Evolutionary conservation across 1,140 invertebrate genomes (phyloP).

Genomic region (Drosophila obscura): DNA sequence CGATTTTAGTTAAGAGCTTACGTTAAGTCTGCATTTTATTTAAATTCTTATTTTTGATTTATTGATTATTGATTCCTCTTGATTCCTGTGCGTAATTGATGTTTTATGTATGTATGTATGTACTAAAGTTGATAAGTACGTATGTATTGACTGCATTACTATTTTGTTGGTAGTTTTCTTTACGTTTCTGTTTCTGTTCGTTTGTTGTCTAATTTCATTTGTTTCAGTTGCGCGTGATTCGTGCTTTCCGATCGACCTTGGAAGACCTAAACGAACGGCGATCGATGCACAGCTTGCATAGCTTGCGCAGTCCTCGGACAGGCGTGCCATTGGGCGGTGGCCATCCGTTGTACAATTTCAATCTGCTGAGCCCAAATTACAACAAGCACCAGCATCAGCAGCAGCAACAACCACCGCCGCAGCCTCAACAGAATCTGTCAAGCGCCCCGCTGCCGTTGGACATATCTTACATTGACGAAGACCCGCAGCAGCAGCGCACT

Average conservation of each 20-base stretch:
- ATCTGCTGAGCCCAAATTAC: conserved; percentile 72
- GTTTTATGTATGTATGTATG: conserved; percentile 11
- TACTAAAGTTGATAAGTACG: conserved; percentile 19
- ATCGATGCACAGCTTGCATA: conserved; percentile 98
- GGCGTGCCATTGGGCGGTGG: conserved; percentile 41
- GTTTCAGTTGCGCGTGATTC: conserved; percentile 99
- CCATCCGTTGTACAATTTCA: conserved; percentile 75
- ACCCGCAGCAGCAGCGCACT: conserved; percentile 85
- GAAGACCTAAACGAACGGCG: conserved; percentile 99
- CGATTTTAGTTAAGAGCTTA: not conserved
- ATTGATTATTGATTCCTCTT: too few species aligned
- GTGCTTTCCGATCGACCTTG: conserved; percentile 99
- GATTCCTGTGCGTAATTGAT: too few species aligned
- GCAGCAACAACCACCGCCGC: conserved; percentile 33
- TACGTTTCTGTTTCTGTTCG: conserved; percentile 74
- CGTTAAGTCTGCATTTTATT: not conserved
- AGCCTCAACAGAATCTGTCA: conserved; percentile 37
- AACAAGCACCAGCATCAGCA: conserved; percentile 55
- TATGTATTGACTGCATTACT: conserved; percentile 43
- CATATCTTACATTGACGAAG: conserved; percentile 96
- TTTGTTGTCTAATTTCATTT: conserved; percentile 86
- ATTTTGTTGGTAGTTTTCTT: conserved; percentile 61
- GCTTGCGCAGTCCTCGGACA: conserved; percentile 94
- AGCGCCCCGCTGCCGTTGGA: conserved; percentile 87
- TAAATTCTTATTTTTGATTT: too few species aligned